Conservation (phyloP, 2,113 vertebrate species). For the Periophthalmus modestus region DNA sequence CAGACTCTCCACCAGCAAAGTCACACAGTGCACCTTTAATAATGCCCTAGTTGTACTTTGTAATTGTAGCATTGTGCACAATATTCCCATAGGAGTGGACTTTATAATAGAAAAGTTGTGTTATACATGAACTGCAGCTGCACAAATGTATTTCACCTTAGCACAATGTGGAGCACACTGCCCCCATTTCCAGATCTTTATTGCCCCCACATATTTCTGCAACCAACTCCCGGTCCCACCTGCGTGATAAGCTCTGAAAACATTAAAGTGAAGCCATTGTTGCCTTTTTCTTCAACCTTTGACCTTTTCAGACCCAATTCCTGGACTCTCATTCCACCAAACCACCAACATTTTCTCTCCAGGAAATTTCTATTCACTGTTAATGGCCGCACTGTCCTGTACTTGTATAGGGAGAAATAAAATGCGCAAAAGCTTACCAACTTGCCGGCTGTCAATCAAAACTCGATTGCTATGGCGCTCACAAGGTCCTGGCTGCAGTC, state of each 20-base stretch:
- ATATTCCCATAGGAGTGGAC: too few species aligned
- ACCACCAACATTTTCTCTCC: neutral
- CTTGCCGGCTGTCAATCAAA: neutral
- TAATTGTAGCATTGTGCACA: too few species aligned
- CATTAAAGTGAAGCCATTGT: neutral
- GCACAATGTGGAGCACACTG: too few species aligned
- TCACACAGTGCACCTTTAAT: too few species aligned
- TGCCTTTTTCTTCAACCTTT: neutral
- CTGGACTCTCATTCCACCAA: neutral
- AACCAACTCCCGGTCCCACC: neutral
- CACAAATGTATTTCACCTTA: too few species aligned
- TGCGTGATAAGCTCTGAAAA: neutral
- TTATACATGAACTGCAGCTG: too few species aligned
- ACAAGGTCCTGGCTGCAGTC: neutral
- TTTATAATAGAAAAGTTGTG: too few species aligned
- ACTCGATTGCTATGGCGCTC: neutral
- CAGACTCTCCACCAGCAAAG: neutral
- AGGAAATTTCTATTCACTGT: neutral
- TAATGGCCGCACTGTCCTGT: neutral
- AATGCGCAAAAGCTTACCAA: neutral
- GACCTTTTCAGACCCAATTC: neutral
- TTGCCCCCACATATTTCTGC: too few species aligned
- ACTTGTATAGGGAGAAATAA: neutral
- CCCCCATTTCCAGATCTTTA: too few species aligned
- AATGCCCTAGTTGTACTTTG: too few species aligned